Conservation (phyloP, 2,797 vertebrate species). For the Arctocebus calabarensis region DNA sequence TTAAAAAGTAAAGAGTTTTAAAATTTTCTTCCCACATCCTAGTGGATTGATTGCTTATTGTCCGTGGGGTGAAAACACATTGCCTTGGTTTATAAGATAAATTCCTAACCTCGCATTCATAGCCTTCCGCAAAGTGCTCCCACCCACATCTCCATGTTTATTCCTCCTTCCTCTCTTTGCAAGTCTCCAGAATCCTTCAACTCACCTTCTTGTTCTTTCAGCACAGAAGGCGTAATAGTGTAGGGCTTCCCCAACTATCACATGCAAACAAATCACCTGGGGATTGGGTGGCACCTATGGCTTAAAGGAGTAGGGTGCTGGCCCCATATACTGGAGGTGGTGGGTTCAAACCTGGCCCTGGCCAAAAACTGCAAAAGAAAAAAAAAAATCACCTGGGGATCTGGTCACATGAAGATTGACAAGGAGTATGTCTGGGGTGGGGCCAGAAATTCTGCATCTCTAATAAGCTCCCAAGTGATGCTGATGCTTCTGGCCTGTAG, state of each 20-base stretch:
- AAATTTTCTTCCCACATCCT: background rate
- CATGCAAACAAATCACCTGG: background rate
- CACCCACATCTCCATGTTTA: background rate
- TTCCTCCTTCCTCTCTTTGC: background rate
- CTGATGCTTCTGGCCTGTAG: background rate
- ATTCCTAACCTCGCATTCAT: background rate
- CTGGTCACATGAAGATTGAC: background rate
- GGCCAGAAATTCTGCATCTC: background rate
- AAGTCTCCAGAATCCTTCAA: background rate
- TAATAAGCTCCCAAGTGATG: background rate
- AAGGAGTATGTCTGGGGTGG: background rate
- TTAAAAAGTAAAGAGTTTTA: constrained; percentile 12
- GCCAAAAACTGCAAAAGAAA: no score
- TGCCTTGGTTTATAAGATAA: background rate
- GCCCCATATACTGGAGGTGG: no score
- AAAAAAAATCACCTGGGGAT: background rate
- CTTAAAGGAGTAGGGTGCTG: no score
- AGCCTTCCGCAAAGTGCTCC: background rate
- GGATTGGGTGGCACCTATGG: background rate
- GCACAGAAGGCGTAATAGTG: background rate
- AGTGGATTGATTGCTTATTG: background rate
- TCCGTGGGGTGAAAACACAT: background rate
- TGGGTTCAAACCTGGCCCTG: no score
- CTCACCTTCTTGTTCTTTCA: background rate
- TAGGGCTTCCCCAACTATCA: background rate